Conservation (phyloP, 2,888 invertebrate species). For the Oscheius sp. region DNA sequence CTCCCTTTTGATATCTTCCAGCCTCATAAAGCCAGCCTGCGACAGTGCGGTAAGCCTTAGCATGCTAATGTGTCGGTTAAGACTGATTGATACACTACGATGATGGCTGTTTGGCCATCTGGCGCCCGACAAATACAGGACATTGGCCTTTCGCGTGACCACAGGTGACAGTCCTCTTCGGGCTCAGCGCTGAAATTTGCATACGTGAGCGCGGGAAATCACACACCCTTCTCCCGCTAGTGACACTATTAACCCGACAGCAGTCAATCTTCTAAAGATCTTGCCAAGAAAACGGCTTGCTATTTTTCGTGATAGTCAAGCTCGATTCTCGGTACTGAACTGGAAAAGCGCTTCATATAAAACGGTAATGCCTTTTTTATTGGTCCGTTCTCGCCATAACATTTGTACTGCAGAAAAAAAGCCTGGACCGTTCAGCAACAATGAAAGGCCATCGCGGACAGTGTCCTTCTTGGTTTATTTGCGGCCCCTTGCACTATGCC, state of each 20-base stretch:
- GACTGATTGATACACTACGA: slow-evolving; percentile 35
- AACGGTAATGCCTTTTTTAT: too few species aligned
- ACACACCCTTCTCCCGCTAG: not conserved
- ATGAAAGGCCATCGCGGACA: slow-evolving; percentile 4
- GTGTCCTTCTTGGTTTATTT: not conserved
- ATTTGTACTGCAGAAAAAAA: not conserved
- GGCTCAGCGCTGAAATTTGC: slow-evolving; percentile 16
- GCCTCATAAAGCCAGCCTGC: not conserved
- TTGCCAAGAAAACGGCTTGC: too few species aligned
- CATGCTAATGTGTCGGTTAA: slow-evolving; percentile 36
- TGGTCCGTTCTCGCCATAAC: too few species aligned
- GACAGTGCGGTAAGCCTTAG: slow-evolving; percentile 28
- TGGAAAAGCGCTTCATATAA: too few species aligned
- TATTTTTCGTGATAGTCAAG: too few species aligned
- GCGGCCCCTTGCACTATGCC: slow-evolving; percentile 8
- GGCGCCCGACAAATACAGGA: slow-evolving; percentile 30
- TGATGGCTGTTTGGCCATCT: slow-evolving; percentile 36
- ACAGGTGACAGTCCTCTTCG: slow-evolving; percentile 31
- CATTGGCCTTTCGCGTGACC: slow-evolving; percentile 11
- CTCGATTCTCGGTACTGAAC: too few species aligned
- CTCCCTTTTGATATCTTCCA: not conserved
- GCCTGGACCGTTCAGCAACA: slow-evolving; percentile 15
- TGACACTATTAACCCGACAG: too few species aligned
- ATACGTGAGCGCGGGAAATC: slow-evolving; percentile 1
- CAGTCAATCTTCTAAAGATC: too few species aligned